Conservation (phyloP, 2,888 invertebrate species). For the Ophraella communa region DNA sequence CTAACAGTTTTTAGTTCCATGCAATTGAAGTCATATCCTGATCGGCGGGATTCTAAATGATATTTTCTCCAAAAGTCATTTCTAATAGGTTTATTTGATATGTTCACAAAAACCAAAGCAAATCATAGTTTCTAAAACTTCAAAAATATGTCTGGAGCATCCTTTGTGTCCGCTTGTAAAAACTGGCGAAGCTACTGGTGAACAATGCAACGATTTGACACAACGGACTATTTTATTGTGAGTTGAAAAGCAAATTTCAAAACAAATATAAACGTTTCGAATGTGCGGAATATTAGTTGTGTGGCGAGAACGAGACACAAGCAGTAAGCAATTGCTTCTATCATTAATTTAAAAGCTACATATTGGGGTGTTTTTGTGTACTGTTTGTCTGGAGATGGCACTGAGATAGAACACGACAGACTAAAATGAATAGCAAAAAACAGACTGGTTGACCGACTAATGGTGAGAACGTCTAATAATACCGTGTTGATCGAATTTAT, state of each 20-base stretch:
- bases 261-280: constrained; percentile 56
- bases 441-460: constrained; percentile 47
- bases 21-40: constrained; percentile 26
- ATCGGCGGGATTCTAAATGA: not conserved
- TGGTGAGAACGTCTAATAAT: too few species aligned
- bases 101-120: not conserved
- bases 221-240: constrained; percentile 52
- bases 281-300: constrained; percentile 54
- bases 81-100: not conserved
- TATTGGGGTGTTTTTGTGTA: constrained; percentile 61
- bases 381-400: constrained; percentile 62
- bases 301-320: constrained; percentile 53
- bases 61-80: not conserved
- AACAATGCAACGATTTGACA: constrained; percentile 24
- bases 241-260: constrained; percentile 57
- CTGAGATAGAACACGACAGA: constrained; percentile 61
- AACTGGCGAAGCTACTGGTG: constrained; percentile 3
- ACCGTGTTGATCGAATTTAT: too few species aligned
- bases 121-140: not conserved
- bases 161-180: constrained; percentile 1
- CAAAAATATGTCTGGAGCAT: not conserved
- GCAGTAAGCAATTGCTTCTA: constrained; percentile 59
- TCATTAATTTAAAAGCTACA: constrained; percentile 62
- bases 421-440: constrained; percentile 56
- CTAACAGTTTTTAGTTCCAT: constrained; percentile 31